Percentiles rank a stretch among this genome's conserved stretches.
These are phyloP conservation scores for Zosterops pallidus DNA, from an alignment of 2,113 vertebrate genomes.

Conservation along the genomic window DNA sequence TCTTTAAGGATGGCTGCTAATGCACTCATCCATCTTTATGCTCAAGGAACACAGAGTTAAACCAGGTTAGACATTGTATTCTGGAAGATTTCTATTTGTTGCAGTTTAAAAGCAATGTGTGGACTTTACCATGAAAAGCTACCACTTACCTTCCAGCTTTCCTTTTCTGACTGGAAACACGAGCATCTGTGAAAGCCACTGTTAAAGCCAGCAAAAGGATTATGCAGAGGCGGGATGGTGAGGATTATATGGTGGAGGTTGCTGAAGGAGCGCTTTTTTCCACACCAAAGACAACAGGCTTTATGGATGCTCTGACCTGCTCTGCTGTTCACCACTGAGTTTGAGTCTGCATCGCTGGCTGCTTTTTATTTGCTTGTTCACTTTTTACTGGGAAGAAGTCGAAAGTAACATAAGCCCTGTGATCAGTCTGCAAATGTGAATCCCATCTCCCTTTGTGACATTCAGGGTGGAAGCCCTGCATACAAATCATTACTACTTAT, in stretches of 20 bases:
- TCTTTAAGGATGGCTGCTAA: not conserved
- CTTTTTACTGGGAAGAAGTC: slow-evolving; percentile 14
- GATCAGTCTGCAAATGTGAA: slow-evolving; percentile 1
- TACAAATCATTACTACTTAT: not conserved
- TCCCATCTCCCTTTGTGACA: slow-evolving; percentile 18
- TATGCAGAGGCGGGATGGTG: not conserved
- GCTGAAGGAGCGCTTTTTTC: not conserved
- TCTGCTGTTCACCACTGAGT: not conserved
- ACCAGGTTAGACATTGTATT: not conserved
- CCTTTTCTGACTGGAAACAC: not conserved
- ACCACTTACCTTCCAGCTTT: not conserved
- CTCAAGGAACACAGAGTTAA: not conserved
- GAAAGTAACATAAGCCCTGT: not conserved
- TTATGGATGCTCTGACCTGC: not conserved
- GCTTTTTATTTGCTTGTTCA: slow-evolving; percentile 9
- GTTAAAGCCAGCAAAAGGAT: not conserved
- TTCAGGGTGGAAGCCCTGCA: slow-evolving; percentile 24
- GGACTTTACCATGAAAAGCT: not conserved
- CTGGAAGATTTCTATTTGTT: not conserved
- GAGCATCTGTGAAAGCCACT: not conserved
- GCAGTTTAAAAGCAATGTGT: not conserved
- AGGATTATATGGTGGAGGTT: not conserved
- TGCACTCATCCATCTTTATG: not conserved
- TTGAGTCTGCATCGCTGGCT: not conserved
- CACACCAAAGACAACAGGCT: not conserved